Percentiles rank a stretch among this genome's conserved stretches.
phyloP scores from a whole-genome alignment of 2,888 invertebrate genomes.

The Megaustenia siamemsis region DNA sequence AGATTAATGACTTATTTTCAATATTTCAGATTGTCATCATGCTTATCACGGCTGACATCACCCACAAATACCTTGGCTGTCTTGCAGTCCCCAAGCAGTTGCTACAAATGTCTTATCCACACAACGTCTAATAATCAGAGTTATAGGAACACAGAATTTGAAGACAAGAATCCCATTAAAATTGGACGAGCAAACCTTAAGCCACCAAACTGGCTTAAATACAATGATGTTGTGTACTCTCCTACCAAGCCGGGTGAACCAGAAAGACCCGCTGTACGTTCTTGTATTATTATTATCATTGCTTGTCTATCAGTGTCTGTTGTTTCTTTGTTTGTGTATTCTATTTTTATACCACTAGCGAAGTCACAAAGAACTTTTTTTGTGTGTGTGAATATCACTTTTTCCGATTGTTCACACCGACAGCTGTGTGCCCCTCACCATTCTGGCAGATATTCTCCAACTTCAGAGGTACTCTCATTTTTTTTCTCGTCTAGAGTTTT shows the following conservation, averaged over 20 bases:
- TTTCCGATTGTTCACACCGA: too few relatives aligned
- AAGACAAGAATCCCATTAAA: slow-evolving; percentile 34
- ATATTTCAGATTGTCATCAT: background rate
- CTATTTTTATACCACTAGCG: too few relatives aligned
- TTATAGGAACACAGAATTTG: slow-evolving; percentile 58
- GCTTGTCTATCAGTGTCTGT: too few relatives aligned
- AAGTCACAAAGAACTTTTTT: too few relatives aligned
- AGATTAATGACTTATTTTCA: too few relatives aligned
- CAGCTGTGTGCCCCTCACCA: too few relatives aligned
- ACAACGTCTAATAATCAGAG: background rate
- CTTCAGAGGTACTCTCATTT: too few relatives aligned
- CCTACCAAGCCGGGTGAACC: slow-evolving; percentile 88
- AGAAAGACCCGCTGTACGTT: slow-evolving; percentile 90
- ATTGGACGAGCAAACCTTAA: slow-evolving; percentile 47
- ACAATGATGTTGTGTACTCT: slow-evolving; percentile 89
- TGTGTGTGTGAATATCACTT: too few relatives aligned
- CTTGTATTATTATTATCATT: too few relatives aligned
- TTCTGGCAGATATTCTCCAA: too few relatives aligned
- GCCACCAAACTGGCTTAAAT: slow-evolving; percentile 58
- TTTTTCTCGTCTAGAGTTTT: too few relatives aligned
- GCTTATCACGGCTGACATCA: background rate
- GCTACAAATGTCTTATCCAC: background rate
- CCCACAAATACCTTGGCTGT: background rate
- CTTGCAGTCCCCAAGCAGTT: background rate
- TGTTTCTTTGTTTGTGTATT: too few relatives aligned